Base-by-base conservation (phyloP, 2,113 vertebrate genomes). In the Crotalus viridis region DNA sequence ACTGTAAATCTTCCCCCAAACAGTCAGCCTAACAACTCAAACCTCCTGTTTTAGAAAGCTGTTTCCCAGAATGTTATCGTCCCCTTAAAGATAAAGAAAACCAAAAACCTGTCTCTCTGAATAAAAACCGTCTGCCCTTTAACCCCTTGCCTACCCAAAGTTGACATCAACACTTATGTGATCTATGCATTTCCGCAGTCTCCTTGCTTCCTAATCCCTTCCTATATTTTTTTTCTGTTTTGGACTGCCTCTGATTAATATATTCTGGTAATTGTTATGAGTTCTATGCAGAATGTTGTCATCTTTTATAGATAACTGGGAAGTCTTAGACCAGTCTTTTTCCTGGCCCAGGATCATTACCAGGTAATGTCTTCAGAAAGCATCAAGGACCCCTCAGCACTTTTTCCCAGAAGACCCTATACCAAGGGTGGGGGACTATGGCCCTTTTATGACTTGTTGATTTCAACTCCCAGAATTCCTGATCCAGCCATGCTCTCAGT, bases 51-150 rank as follows among this genome's bases (percentile, higher is more conserved):
- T 59, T 33, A 0, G 51, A 89, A 92, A 48, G 51, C 26, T 9
- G 22, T 56, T 56, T 46, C 13, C 81, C 9, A 92, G 51, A 91
- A 46, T 10, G 26, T 26, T 55, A 46, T 26, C 0, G 0, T 22
- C 64, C 33, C 86, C 48, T 88, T 54, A 15, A 3, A 15, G 91
- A 81, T 86, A 43, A 88, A 51, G 43, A 88, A 89, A 93, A 90
- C 24, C 5, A 52, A 51, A 57, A 93, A 64, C 52, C 22, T 57
- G 54, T 89, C 46, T 90, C 0, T 52, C 0, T 43, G 93, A 93
- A 90, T 91, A 89, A 95, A 94, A 96, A 91, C 96, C 94, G 94
- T 93, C 95, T 97, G 93, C 91, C 91, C 61, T 89, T 85, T 56
- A 85, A 89, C 91, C 87, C 17, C 43, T 57, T 5, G 56, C 15